A percentile compares a stretch with the other conserved stretches of the same genome.
Evolutionary conservation across 1,140 invertebrate genomes (phyloP).

Genomic region (Alviniconcha marisindica): DNA sequence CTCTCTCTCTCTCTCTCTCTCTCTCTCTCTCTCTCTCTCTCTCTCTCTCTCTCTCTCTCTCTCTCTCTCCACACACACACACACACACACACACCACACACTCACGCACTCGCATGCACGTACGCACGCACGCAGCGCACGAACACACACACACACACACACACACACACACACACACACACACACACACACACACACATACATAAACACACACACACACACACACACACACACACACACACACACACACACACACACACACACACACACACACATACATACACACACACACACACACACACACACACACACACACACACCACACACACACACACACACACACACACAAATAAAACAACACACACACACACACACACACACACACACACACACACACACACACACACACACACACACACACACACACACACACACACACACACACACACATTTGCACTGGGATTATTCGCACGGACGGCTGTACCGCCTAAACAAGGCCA

Average conservation of each 20-base stretch:
- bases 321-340: neutral
- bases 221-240: neutral
- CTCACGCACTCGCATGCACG: neutral
- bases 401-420: too few relatives aligned
- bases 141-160: neutral
- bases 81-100: neutral
- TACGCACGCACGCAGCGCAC: neutral
- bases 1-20: conserved; percentile 8
- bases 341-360: too few relatives aligned
- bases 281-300: conserved; percentile 17
- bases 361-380: too few relatives aligned
- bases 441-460: too few relatives aligned
- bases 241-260: neutral
- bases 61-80: neutral
- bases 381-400: too few relatives aligned
- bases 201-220: neutral
- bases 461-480: too few relatives aligned
- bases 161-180: conserved; percentile 3
- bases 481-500: too few relatives aligned
- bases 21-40: conserved; percentile 26
- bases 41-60: conserved; percentile 21
- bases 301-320: neutral
- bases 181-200: neutral
- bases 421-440: too few relatives aligned
- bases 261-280: neutral